Base-by-base conservation (phyloP, 2,888 invertebrate species). In the Syritta pipiens region DNA sequence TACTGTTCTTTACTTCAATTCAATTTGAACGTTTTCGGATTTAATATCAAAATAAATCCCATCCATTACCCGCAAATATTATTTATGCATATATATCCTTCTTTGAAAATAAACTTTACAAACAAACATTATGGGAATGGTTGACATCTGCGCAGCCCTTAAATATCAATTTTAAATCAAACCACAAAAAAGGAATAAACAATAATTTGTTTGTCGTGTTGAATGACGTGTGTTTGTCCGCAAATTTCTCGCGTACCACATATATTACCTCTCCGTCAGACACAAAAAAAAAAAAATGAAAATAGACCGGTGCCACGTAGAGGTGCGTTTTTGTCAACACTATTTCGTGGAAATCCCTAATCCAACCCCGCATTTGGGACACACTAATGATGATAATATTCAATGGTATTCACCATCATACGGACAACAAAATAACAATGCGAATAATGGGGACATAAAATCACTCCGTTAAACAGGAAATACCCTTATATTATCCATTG, bases 361-460 rank as follows among this genome's bases (percentile, higher is more conserved):
- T 60, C 48, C 26, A 37, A 44, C 10, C 10, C 57, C 7, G 37
- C 20, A 75, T 44, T 75, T 53, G 35, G 59, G 59, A 46, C 44
- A 60, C 74, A 68, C 51, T 75, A 68, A 68, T 68, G 74, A 75
- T 75, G 59, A 68, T 75, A 75, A 68, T 60, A 68, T 75, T 75
- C 74, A 74, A 74, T 74, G 57, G 59, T 67, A 59, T 74, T 59
- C 59, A 60, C 57, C 59, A 59, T 74, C 67, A 68, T 75, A 60
- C 51, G 74, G 60, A 75, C 59, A 68, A 53, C 74, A 74, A 74
- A 67, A 74, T 75, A 75, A 68, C 74, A 75, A 75, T 75, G 59
- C 60, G 68, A 48, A 60, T 75, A 75, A 68, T 53, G 53, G 37
- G 55, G 42, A 30, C 67, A 68, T 74, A 74, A 74, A 67, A 75